These are phyloP conservation scores for Drosophila mercatorum DNA, from an alignment of 2,888 invertebrate species.

Conservation along the genomic window DNA sequence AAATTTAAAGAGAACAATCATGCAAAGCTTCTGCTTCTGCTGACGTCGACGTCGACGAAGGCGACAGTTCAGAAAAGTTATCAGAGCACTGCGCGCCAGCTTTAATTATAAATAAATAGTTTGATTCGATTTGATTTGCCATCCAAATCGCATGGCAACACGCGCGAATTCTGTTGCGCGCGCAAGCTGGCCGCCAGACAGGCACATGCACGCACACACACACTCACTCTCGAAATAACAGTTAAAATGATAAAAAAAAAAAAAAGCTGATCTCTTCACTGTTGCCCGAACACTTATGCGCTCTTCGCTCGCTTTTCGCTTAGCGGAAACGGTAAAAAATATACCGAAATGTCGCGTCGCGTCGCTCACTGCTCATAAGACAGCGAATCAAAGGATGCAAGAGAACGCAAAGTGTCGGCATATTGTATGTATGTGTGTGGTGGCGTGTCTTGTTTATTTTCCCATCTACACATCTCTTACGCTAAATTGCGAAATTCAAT, in stretches of 20 bases:
- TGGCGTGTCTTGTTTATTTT: not conserved
- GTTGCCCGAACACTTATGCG: too few relatives aligned
- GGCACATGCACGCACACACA: not conserved
- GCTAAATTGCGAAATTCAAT: not conserved
- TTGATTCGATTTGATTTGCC: constrained; percentile 30
- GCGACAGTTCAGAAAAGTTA: constrained; percentile 41
- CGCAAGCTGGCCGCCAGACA: not conserved
- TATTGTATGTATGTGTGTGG: not conserved
- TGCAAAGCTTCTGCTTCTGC: not conserved
- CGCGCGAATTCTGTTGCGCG: not conserved
- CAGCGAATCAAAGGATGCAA: constrained; percentile 10
- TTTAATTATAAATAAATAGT: constrained; percentile 42
- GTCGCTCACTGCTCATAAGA: not conserved
- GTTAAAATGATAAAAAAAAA: constrained; percentile 9
- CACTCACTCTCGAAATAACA: not conserved
- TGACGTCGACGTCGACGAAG: not conserved
- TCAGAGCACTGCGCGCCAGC: constrained; percentile 18
- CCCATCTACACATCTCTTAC: not conserved
- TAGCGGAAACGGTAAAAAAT: constrained; percentile 10
- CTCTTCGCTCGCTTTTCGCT: not conserved
- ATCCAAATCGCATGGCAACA: constrained; percentile 30
- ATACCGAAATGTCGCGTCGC: not conserved
- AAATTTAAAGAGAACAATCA: not conserved
- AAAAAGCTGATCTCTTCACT: constrained; percentile 15
- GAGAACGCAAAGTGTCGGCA: constrained; percentile 3